Evolutionary conservation across 2,888 invertebrate species (phyloP), one percentile per base, ranked within the genome.

Genomic region (Dynastes maya): DNA sequence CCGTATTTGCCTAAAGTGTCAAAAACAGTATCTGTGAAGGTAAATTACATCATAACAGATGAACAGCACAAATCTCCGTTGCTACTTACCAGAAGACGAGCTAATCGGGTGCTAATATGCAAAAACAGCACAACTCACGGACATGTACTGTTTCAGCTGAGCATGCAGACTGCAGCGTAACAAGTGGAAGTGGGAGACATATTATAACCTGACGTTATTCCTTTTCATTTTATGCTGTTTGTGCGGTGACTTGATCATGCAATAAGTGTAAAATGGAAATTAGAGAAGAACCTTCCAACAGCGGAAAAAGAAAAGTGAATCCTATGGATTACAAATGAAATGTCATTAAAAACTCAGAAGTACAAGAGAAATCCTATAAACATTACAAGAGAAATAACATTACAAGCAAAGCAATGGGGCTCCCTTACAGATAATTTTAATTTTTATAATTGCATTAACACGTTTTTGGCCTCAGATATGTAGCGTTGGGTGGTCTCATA

Each of bases 131-230:
- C 27, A 55, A 55, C 1, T 55, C 27, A 55, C 4, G 22, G 5
- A 55, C 55, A 55, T 27, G 22, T 53, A n/a, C 53, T 53, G 53
- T 53, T 53, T 53, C 53, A 53, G 53, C n/a, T 53, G 53, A 53
- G 53, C 53, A 53, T 16, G 16, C 16, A 16, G 16, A 11, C 53
- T 22, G 22, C 55, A 55, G 8, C 2, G 55, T 55, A 55, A 22
- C 55, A 55, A 8, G 9, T 27, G 22, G 55, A 55, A 0, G 22
- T 55, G 22, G 22, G 55, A 22, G 22, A 55, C 22, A n/a, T 16
- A 13, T 16, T 16, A 22, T 55, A 55, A 27, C 22, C 55, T 22
- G 1, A 55, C 55, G 1, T 22, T 55, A 55, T 55, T 55, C 13
- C 55, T 6, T 55, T 16, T 22, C 9, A 22, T 53, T 55, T 55